phyloP scores from a whole-genome alignment of 2,888 invertebrate genomes.

The Drosophila mulleri region DNA sequence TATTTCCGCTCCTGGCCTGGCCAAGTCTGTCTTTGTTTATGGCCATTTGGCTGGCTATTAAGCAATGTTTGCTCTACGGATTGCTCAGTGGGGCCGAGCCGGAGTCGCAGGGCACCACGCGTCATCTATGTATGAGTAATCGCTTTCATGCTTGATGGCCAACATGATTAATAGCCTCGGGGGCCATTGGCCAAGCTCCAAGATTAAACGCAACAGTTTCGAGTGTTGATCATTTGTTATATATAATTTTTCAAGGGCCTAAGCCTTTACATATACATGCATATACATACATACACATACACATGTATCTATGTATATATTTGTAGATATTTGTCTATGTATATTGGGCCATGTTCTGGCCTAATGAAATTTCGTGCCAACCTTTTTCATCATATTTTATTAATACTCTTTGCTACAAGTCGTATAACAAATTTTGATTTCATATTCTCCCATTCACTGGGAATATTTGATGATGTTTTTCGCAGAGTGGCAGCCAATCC shows the following conservation, averaged over 20 bases:
- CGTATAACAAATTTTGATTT: conserved; percentile 23
- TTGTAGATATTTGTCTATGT: background rate
- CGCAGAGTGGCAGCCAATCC: background rate
- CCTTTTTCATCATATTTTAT: conserved; percentile 3
- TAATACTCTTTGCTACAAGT: conserved; percentile 10
- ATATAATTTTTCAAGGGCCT: conserved; percentile 33
- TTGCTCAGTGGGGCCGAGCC: conserved; percentile 1
- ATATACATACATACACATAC: background rate
- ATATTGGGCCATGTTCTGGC: background rate
- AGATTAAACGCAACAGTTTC: conserved; percentile 79
- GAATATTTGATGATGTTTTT: background rate
- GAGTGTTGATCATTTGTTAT: conserved; percentile 77
- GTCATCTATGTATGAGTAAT: conserved; percentile 77
- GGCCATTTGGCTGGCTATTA: conserved; percentile 69
- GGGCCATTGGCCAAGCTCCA: conserved; percentile 69
- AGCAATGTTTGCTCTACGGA: conserved; percentile 65
- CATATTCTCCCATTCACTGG: background rate
- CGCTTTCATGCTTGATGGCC: conserved; percentile 78
- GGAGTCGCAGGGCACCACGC: background rate
- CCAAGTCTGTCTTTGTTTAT: conserved; percentile 43
- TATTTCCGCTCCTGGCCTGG: conserved; percentile 50
- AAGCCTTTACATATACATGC: conserved; percentile 20
- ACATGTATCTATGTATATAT: background rate
- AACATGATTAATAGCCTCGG: conserved; percentile 70
- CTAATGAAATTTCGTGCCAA: conserved; percentile 24